Conservation (phyloP, 2,113 vertebrate genomes). For the Marmota monax region DNA sequence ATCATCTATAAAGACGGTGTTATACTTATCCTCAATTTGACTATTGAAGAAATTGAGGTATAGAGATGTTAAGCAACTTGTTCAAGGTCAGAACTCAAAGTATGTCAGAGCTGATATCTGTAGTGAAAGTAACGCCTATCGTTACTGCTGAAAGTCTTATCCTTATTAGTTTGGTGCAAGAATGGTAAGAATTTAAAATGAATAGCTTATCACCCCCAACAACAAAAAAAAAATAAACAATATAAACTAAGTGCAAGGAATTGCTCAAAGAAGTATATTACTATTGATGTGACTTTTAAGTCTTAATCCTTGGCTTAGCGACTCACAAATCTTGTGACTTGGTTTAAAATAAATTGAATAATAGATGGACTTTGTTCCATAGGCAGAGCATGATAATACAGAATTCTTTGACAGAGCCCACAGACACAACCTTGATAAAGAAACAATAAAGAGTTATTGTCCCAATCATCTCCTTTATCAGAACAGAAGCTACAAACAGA, state of each 20-base stretch:
- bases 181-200: neutral
- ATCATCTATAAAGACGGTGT: neutral
- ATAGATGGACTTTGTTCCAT: neutral
- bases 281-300: neutral
- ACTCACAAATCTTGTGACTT: neutral
- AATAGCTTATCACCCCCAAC: neutral
- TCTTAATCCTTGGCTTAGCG: neutral
- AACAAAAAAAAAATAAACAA: neutral
- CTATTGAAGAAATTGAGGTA: neutral
- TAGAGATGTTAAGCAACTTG: neutral
- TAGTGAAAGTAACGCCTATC: neutral
- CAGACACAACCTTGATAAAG: neutral
- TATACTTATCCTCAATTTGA: neutral
- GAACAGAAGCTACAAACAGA: neutral
- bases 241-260: neutral
- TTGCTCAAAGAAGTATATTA: neutral
- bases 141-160: neutral
- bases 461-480: neutral
- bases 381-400: neutral
- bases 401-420: neutral
- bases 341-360: constrained; percentile 52
- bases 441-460: neutral
- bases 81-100: neutral
- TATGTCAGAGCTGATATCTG: neutral
- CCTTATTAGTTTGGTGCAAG: neutral